Conservation (phyloP, 2,113 vertebrate species). For the Onychostoma macrolepis region DNA sequence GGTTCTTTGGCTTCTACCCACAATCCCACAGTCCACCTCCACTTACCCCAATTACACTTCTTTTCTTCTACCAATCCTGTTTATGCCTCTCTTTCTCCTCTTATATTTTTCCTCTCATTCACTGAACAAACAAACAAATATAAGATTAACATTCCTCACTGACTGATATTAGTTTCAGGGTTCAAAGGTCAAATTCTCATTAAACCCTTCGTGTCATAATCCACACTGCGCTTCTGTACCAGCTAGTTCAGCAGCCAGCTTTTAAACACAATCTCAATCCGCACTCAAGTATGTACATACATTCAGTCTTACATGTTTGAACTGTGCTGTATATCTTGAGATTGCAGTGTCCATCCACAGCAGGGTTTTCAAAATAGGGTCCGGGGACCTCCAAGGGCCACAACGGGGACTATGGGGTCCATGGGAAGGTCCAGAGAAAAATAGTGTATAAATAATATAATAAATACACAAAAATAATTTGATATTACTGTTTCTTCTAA, state of each 20-base stretch:
- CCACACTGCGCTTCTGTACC: not conserved
- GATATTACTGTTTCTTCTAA: not conserved
- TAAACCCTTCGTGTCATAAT: not conserved
- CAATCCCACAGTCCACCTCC: conserved; percentile 28
- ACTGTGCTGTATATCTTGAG: not conserved
- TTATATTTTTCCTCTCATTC: conserved; percentile 33
- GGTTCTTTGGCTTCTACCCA: conserved; percentile 41
- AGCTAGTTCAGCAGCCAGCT: not conserved
- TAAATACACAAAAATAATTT: not conserved
- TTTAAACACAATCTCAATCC: conserved; percentile 14
- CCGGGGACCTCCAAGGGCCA: not conserved
- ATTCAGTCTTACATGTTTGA: not conserved
- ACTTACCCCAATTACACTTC: conserved; percentile 20
- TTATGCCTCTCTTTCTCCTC: conserved; percentile 17
- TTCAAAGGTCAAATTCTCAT: conserved; percentile 35
- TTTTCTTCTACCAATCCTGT: conserved; percentile 1
- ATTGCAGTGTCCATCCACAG: not conserved
- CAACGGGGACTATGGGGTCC: not conserved
- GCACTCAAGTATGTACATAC: not conserved
- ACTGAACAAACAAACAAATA: conserved; percentile 26
- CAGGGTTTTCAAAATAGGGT: not conserved
- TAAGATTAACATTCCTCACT: conserved; percentile 52
- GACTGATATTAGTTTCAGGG: conserved; percentile 21
- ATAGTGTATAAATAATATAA: no score
- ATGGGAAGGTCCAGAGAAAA: not conserved